Conservation (phyloP, 23 tunicate species). For the Styela plicata region DNA sequence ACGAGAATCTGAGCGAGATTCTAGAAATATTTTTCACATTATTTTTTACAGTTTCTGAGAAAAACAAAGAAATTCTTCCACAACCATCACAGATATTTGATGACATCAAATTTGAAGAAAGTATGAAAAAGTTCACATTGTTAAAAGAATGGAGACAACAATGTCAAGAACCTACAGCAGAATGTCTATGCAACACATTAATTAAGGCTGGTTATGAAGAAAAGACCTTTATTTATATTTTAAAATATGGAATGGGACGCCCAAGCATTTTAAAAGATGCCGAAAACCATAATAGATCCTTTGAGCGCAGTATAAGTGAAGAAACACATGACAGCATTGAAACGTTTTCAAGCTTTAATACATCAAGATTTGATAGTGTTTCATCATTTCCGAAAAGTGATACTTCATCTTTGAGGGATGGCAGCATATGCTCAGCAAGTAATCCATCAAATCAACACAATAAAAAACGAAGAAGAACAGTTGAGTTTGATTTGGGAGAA, state of each 20-base stretch:
- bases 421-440: neutral
- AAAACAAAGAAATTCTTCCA: neutral
- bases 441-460: neutral
- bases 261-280: neutral
- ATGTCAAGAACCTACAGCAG: constrained; percentile 15
- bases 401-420: neutral
- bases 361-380: neutral
- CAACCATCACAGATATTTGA: neutral
- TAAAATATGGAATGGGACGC: neutral
- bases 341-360: neutral
- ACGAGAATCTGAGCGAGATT: too few species aligned
- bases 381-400: neutral
- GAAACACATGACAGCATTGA: neutral
- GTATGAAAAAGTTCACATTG: neutral
- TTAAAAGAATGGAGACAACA: constrained; percentile 23
- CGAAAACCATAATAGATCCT: neutral
- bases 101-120: neutral
- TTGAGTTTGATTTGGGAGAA: neutral
- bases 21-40: too few species aligned
- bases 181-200: neutral
- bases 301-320: neutral
- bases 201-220: constrained; percentile 16
- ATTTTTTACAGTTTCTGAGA: too few species aligned
- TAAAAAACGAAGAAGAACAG: neutral
- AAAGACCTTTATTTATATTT: constrained; percentile 4